Percentiles rank a stretch among this genome's conserved stretches.
phyloP scores from a whole-genome alignment of 2,888 invertebrate genomes.

The Bursaphelenchus okinawaensis region DNA sequence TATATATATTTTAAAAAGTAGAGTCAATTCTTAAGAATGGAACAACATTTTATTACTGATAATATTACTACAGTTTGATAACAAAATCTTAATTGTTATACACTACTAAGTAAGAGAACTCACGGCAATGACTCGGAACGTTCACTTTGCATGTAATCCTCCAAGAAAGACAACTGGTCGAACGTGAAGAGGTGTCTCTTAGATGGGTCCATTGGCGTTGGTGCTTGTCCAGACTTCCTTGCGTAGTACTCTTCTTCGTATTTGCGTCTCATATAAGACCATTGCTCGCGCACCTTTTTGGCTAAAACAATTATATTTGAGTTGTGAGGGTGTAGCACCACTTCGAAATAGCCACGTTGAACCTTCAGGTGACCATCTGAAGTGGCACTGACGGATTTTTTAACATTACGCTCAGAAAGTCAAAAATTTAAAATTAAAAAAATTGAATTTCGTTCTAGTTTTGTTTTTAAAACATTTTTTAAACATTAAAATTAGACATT shows the following conservation, averaged over 20 bases:
- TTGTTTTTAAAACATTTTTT: too few relatives aligned
- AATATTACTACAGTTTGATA: not conserved
- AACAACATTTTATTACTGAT: too few relatives aligned
- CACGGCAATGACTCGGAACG: constrained; percentile 5
- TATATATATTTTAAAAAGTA: too few relatives aligned
- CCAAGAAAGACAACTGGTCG: constrained; percentile 20
- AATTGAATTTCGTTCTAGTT: too few relatives aligned
- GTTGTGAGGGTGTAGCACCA: not conserved
- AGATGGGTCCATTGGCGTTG: constrained; percentile 18
- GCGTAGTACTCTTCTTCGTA: constrained; percentile 20
- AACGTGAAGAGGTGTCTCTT: constrained; percentile 18
- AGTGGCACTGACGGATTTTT: too few relatives aligned
- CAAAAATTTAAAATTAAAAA: too few relatives aligned
- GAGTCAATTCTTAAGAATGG: too few relatives aligned
- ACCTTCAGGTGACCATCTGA: too few relatives aligned
- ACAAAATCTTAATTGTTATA: not conserved
- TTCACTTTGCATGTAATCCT: constrained; percentile 14
- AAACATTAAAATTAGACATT: too few relatives aligned
- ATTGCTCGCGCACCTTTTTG: constrained; percentile 23
- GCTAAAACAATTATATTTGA: constrained; percentile 12
- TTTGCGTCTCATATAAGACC: constrained; percentile 21
- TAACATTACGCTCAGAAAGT: too few relatives aligned
- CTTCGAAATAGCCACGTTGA: too few relatives aligned
- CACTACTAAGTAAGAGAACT: not conserved
- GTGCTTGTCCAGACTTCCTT: constrained; percentile 17